Evolutionary conservation across 1,140 invertebrate genomes (phyloP).

Genomic region (Plutomurus gul): DNA sequence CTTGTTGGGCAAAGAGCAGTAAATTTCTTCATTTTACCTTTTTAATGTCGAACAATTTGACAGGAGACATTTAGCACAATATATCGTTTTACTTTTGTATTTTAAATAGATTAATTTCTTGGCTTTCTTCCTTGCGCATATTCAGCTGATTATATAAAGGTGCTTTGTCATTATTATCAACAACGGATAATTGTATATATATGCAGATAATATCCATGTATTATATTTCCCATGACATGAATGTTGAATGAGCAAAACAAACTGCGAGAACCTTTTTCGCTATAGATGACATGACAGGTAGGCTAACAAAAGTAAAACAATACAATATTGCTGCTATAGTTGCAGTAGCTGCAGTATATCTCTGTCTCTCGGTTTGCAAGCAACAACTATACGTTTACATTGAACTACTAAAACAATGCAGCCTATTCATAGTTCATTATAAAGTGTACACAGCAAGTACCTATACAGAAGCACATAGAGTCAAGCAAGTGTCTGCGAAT

Average conservation of each 20-base stretch:
- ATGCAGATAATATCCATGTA: conserved; percentile 5
- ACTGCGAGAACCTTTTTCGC: neutral
- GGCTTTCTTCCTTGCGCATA: neutral
- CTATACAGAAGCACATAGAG: too few species aligned
- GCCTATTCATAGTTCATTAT: too few species aligned
- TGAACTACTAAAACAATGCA: too few species aligned
- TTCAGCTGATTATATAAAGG: conserved; percentile 5
- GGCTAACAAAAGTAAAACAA: neutral
- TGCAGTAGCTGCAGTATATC: too few species aligned
- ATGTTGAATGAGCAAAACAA: conserved; percentile 24
- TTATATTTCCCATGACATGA: conserved; percentile 21
- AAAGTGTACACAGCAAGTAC: too few species aligned
- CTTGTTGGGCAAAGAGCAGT: neutral
- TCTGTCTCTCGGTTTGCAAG: too few species aligned
- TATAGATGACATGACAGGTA: neutral
- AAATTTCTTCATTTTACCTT: neutral
- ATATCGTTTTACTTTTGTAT: too few species aligned
- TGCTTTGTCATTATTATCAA: neutral
- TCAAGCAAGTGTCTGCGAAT: too few species aligned
- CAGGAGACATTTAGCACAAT: conserved; percentile 10
- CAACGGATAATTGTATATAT: neutral
- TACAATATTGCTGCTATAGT: too few species aligned
- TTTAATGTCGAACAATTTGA: neutral
- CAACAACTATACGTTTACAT: too few species aligned
- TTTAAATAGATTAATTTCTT: conserved; percentile 28